Base-by-base conservation (phyloP, 2,888 invertebrate genomes). In the Endomychus coccineus region DNA sequence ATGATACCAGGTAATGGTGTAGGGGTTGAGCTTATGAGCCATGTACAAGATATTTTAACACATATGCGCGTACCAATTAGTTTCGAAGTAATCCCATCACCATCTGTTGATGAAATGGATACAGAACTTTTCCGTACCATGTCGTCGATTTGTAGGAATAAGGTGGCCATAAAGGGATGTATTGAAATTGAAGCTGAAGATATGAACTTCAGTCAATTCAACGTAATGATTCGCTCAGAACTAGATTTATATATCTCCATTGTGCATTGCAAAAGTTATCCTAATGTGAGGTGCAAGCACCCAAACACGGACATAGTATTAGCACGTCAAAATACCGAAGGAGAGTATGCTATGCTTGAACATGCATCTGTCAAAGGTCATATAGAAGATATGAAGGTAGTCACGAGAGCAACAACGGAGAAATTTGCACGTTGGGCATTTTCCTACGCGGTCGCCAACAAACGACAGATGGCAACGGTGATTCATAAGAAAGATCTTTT, bases 291-390 rank as follows among this genome's bases (percentile, higher is more conserved):
- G 9, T 55, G 66, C 30, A 56, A 50, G 40, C 61, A 66, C 54
- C 42, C 56, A 13, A 63, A 69, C 39, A 58, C 78, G 19, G 77
- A 80, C 52, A 63, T 78, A 28, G 66, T 74, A 9, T 50, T 79
- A 24, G 71, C 78, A 28, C 60, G 78, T 16, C 77, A 80, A 54
- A 79, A 80, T 55, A 77, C 75, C 1, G 78, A 79, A 59, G 78
- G 78, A 7, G 78, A 78, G 56, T 79, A 78, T 51, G 64, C 71
- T 12, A 73, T 70, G 63, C 56, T 77, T 23, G 79, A 80, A 55
- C 77, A 79, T 56, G 71, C 73, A 65, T 70, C 67, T 45, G 70
- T 71, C n/a, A 56, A 61, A 7, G 77, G 77, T 9, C 71, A 78
- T 23, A 73, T 79, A 5, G 77, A 79, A 56, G 74, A 73, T 51